Percentiles rank a stretch among this genome's conserved stretches.
Conservation (phyloP, 2,888 invertebrate species). For the Harmothoe impar region DNA sequence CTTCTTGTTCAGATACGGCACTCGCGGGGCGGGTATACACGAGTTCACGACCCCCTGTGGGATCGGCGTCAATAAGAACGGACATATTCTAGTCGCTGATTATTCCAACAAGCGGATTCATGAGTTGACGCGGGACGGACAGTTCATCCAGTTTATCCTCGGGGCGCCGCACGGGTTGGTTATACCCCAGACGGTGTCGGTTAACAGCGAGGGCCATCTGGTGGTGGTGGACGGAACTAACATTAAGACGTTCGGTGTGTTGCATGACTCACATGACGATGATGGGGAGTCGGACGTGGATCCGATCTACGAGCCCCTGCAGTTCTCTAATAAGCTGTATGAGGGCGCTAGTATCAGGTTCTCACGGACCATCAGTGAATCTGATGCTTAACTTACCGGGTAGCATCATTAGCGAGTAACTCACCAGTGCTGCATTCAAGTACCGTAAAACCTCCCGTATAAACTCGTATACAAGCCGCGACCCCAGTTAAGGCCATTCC, state of each 20-base stretch:
- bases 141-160: slow-evolving; percentile 63
- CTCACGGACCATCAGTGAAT: background rate
- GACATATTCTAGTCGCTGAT: slow-evolving; percentile 67
- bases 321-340: slow-evolving; percentile 60
- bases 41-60: slow-evolving; percentile 79
- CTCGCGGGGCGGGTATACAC: slow-evolving; percentile 75
- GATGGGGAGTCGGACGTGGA: background rate
- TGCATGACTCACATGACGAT: background rate
- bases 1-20: slow-evolving; percentile 75
- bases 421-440: no score
- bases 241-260: slow-evolving; percentile 65
- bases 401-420: no score
- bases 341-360: background rate
- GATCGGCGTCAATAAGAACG: slow-evolving; percentile 74
- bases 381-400: slow-evolving; percentile 22
- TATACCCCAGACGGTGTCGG: slow-evolving; percentile 66
- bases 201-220: slow-evolving; percentile 66
- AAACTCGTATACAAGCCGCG: no score
- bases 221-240: slow-evolving; percentile 68
- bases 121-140: slow-evolving; percentile 64
- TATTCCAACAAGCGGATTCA: slow-evolving; percentile 67
- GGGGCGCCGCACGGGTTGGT: slow-evolving; percentile 46
- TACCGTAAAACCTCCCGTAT: no score
- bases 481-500: no score
- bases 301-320: slow-evolving; percentile 38